A percentile compares a stretch with the other conserved stretches of the same genome.
These are phyloP conservation scores for Phanerotoma sp. DNA, from an alignment of 2,888 invertebrate genomes.

Conservation along the genomic window DNA sequence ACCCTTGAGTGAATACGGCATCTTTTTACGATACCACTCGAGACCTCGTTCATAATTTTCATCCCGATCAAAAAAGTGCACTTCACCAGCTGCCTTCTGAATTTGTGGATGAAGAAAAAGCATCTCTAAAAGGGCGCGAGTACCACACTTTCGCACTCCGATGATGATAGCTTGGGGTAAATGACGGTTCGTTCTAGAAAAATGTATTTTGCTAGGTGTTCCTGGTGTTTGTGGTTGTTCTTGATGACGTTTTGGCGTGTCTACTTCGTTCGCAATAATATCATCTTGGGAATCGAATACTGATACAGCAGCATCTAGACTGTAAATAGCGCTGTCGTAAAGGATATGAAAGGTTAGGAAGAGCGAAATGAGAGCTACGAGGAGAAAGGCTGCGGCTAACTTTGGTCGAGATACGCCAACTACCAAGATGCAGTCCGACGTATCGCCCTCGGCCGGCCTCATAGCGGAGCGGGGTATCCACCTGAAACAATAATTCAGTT, in stretches of 20 bases:
- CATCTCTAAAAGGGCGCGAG: constrained; percentile 94
- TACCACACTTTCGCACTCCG: constrained; percentile 96
- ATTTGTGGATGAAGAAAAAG: constrained; percentile 90
- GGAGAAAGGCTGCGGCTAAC: constrained; percentile 77
- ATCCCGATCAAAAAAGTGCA: constrained; percentile 96
- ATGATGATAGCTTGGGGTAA: constrained; percentile 86
- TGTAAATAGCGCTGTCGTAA: constrained; percentile 82
- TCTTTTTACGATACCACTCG: constrained; percentile 93
- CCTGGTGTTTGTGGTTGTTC: constrained; percentile 51
- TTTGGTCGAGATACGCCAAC: constrained; percentile 83
- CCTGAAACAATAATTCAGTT: constrained; percentile 58
- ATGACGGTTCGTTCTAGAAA: constrained; percentile 65
- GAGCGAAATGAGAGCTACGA: constrained; percentile 77
- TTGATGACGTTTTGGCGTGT: constrained; percentile 56
- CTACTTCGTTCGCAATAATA: constrained; percentile 39
- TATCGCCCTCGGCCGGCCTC: constrained; percentile 80
- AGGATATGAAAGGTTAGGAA: constrained; percentile 84
- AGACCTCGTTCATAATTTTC: constrained; percentile 89
- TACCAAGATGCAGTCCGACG: constrained; percentile 81
- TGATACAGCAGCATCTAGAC: constrained; percentile 64
- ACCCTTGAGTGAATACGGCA: constrained; percentile 89
- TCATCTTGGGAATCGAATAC: constrained; percentile 14
- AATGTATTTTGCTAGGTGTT: constrained; percentile 59
- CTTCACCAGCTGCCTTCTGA: constrained; percentile 90
- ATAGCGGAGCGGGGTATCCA: constrained; percentile 82